Evolutionary conservation across 2,888 invertebrate species (phyloP), one percentile per base, ranked within the genome.

Genomic region (Fragum fragum): DNA sequence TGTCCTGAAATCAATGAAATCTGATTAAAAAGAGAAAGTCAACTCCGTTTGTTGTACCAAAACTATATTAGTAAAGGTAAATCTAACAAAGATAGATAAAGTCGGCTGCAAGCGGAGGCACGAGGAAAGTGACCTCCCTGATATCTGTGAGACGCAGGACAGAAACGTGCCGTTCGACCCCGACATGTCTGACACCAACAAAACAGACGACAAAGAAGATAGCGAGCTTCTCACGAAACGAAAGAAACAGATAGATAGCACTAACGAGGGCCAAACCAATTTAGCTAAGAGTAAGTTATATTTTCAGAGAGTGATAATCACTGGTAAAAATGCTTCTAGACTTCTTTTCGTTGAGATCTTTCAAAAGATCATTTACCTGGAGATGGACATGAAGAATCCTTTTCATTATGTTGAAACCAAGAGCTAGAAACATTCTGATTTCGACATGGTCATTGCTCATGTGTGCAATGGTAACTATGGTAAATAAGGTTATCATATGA

Each of bases 81-180:
- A 59, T n/a, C 28, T 39, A 36, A 36, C 85, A 87, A 91, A 90
- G 85, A 92, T 92, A 92, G 91, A 91, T 87, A 79, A 88, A 59
- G 73, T 69, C 80, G 81, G 68, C 57, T 87, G 90, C 66, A 92
- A 91, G 81, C 83, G 92, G 85, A 90, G 87, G 87, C 92, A 91
- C 91, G 90, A 90, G 63, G 86, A 81, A 14, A 73, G 87, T 86
- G 90, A 90, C 91, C 89, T 89, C 88, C 85, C 79, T 47, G 75
- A 78, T 29, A 18, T 55, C 21, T 72, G 47, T 57, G 59, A 76
- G 52, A 73, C 66, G 47, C 70, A 42, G 28, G 70, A 72, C 42
- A 78, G 71, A 77, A 73, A 82, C 79, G 85, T 76, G 66, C 76
- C 68, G 26, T n/a, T 16, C 28, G 74, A 55, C 70, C 66, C 74